phyloP scores from a whole-genome alignment of 2,113 vertebrate genomes.

The Lethenteron camtschaticum region DNA sequence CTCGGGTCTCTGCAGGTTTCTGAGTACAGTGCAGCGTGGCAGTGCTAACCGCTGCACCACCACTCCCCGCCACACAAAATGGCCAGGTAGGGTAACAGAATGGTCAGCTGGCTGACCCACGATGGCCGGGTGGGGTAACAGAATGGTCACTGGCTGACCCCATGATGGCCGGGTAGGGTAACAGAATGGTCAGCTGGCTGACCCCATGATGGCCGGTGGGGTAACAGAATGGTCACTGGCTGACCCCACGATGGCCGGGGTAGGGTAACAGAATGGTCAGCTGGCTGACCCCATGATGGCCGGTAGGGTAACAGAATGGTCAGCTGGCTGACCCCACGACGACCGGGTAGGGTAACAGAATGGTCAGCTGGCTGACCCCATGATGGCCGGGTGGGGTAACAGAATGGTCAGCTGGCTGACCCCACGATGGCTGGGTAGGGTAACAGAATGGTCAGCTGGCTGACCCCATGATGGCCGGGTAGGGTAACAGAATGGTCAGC shows the following conservation, averaged over 20 bases:
- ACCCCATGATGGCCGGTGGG: not conserved
- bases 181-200: no score
- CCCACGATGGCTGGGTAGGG: not conserved
- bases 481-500: slow-evolving; percentile 8
- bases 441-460: slow-evolving; percentile 7
- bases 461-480: slow-evolving; percentile 72
- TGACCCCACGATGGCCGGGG: slow-evolving; percentile 81
- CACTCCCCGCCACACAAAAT: no score
- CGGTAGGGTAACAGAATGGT: not conserved
- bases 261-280: slow-evolving; percentile 12
- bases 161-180: slow-evolving; percentile 50
- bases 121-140: not conserved
- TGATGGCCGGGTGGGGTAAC: slow-evolving; percentile 43
- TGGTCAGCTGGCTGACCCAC: slow-evolving; percentile 44
- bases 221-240: slow-evolving; percentile 7
- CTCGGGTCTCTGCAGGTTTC: no score
- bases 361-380: slow-evolving; percentile 39
- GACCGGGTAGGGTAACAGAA: slow-evolving; percentile 24
- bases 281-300: slow-evolving; percentile 43
- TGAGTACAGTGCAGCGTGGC: no score
- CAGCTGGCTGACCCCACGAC: slow-evolving; percentile 51
- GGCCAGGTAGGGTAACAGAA: not conserved
- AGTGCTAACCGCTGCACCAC: no score
- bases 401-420: no score
- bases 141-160: slow-evolving; percentile 32